Conservation (phyloP, 2,113 vertebrate genomes). For the Murina feae region DNA sequence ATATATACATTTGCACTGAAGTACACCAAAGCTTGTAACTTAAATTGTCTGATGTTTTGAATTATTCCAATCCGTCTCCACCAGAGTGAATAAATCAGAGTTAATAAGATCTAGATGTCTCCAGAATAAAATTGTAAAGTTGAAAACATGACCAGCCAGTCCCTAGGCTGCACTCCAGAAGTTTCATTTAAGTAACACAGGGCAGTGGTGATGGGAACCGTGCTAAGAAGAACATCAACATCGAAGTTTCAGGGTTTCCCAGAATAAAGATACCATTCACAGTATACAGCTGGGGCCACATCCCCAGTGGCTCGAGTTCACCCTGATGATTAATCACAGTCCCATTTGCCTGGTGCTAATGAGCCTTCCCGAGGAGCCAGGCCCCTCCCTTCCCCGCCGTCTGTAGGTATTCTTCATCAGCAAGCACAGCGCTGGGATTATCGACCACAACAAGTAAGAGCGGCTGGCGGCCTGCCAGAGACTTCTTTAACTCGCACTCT, state of each 20-base stretch:
- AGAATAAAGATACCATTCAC: neutral
- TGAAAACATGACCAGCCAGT: neutral
- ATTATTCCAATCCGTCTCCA: neutral
- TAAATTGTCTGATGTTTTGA: neutral
- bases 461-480: neutral
- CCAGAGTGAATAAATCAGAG: neutral
- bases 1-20: neutral
- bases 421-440: neutral
- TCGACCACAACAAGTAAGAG: neutral
- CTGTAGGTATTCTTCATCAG: conserved; percentile 33
- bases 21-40: neutral
- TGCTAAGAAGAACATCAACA: neutral
- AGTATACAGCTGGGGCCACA: neutral
- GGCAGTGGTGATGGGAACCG: neutral
- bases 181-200: neutral
- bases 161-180: neutral
- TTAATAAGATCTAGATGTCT: neutral
- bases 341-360: neutral
- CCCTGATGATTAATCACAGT: neutral
- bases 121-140: neutral
- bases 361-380: neutral
- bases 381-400: neutral
- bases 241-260: neutral
- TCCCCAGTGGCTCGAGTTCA: neutral
- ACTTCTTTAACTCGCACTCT: neutral